Percentiles rank a stretch among this genome's conserved stretches.
These are phyloP conservation scores for Noctua fimbriata DNA, from an alignment of 2,888 invertebrate species.

Conservation along the genomic window DNA sequence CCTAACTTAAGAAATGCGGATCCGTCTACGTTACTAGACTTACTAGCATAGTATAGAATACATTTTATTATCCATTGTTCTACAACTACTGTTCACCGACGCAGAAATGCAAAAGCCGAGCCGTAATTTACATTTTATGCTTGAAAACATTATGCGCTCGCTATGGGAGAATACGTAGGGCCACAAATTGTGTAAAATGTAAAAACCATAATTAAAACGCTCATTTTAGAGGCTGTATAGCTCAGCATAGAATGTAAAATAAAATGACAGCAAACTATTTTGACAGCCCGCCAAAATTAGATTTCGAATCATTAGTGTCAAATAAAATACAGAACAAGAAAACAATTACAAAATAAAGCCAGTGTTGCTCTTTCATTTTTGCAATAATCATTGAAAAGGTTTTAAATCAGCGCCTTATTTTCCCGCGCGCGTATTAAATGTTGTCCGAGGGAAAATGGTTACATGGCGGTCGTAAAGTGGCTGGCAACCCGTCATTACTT, in stretches of 20 bases:
- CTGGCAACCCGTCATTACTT: slow-evolving; percentile 64
- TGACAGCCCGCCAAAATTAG: slow-evolving; percentile 11
- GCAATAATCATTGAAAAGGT: slow-evolving; percentile 14
- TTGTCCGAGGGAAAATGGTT: slow-evolving; percentile 60
- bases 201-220: slow-evolving; percentile 12
- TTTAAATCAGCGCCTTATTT: slow-evolving; percentile 58
- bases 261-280: slow-evolving; percentile 12
- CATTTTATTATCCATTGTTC: slow-evolving; percentile 68
- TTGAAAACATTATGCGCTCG: slow-evolving; percentile 54
- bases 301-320: slow-evolving; percentile 11
- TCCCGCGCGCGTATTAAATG: slow-evolving; percentile 55
- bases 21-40: slow-evolving; percentile 31
- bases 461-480: slow-evolving; percentile 63
- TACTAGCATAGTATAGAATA: slow-evolving; percentile 52
- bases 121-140: slow-evolving; percentile 63
- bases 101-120: slow-evolving; percentile 58
- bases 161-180: slow-evolving; percentile 24
- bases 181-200: slow-evolving; percentile 19
- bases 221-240: background rate
- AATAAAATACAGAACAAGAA: slow-evolving; percentile 26
- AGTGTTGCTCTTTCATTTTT: slow-evolving; percentile 12
- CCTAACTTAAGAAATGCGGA: slow-evolving; percentile 30
- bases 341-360: background rate
- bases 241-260: slow-evolving; percentile 21
- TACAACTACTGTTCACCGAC: slow-evolving; percentile 57